phyloP scores from a whole-genome alignment of 2,888 invertebrate species.

The Seira musarum region DNA sequence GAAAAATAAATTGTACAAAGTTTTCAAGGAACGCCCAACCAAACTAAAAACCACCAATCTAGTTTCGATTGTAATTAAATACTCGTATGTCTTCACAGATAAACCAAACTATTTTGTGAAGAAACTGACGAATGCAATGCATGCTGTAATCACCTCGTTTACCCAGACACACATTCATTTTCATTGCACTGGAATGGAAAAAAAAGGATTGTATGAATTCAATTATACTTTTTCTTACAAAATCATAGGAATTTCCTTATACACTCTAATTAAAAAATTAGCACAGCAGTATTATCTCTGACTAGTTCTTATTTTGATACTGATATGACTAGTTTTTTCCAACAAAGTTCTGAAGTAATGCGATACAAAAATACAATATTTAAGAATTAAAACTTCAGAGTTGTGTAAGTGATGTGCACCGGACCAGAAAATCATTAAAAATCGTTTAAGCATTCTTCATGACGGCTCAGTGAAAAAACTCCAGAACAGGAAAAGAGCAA shows the following conservation, averaged over 20 bases:
- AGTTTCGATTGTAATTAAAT: too few relatives aligned
- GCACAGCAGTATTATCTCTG: slow-evolving; percentile 7
- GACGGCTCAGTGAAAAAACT: background rate
- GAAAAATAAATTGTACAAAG: slow-evolving; percentile 21
- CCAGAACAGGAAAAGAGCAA: background rate
- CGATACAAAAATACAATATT: too few relatives aligned
- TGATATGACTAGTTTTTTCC: background rate
- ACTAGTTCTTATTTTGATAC: too few relatives aligned
- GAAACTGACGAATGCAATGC: too few relatives aligned
- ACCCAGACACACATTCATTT: too few relatives aligned
- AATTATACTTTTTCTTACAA: background rate
- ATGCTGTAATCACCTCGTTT: too few relatives aligned
- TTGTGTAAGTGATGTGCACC: slow-evolving; percentile 28
- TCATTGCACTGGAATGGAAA: too few relatives aligned
- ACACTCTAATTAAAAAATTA: slow-evolving; percentile 49
- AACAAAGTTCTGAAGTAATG: too few relatives aligned
- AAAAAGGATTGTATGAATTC: too few relatives aligned
- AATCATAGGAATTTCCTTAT: background rate
- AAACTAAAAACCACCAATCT: too few relatives aligned
- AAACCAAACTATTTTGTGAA: too few relatives aligned
- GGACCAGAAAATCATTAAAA: slow-evolving; percentile 47
- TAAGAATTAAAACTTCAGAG: background rate
- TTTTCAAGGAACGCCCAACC: slow-evolving; percentile 18
- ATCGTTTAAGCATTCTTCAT: slow-evolving; percentile 3
- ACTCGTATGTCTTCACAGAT: too few relatives aligned